Base-by-base conservation (phyloP, 2,113 vertebrate species). In the Pseudorhombus dupliciocellatus region DNA sequence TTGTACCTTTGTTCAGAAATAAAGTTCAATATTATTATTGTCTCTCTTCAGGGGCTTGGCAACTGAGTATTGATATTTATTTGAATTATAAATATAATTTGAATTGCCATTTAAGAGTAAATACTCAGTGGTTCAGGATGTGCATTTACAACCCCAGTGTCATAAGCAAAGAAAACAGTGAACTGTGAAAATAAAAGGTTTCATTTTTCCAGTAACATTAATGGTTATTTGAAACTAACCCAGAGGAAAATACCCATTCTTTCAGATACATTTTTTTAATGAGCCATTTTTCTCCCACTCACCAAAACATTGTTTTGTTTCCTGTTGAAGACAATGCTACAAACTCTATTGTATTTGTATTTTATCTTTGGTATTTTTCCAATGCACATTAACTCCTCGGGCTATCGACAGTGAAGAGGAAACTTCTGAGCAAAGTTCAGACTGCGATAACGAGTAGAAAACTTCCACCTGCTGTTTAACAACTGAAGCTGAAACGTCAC, bases 381-480 rank as follows among this genome's bases (percentile, higher is more conserved):
- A 50, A n/a, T n/a, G 46, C 18, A 7, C 46, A 50, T 20, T 9
- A 50, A 50, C 34, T 12, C 34, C 34, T 34, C 34, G 1, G 34
- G 34, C 11, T 34, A 34, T 11, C 2, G 31, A 34, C 9, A 7
- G 6, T n/a, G 20, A 48, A 48, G 1, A 34, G 46, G 46, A 48
- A 48, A 48, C 15, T 42, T 14, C 40, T 4, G 14, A 16, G 4
- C 3, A 16, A 4, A 42, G 63, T 69, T 72, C 20, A 2, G 28
- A 55, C 61, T 44, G 54, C 72, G 72, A 75, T 77, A 84, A 86
- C 76, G 48, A 81, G 68, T 53, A 68, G 71, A 61, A 82, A 20
- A 69, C 75, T 84, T 83, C 37, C 77, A 86, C 81, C 80, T 84
- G 77, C 75, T 81, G 70, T 87, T 75, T 64, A 77, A 83, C 81